A percentile compares a stretch with the other conserved stretches of the same genome.
Conservation (phyloP, 2,797 vertebrate genomes). For the Lycodopsis pacificus region DNA sequence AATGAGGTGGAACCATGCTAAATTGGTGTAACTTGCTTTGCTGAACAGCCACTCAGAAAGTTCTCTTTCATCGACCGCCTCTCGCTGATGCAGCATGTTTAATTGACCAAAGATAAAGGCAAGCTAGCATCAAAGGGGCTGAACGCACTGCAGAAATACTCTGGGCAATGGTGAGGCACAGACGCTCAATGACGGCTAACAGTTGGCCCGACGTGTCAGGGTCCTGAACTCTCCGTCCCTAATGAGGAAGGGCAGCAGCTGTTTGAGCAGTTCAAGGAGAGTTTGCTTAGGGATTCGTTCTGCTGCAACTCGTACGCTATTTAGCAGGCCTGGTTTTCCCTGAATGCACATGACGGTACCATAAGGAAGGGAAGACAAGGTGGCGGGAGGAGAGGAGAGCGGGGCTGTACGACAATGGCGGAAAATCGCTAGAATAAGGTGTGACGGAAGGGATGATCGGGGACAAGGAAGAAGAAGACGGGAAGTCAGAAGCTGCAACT, state of each 20-base stretch:
- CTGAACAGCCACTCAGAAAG: conserved; percentile 4
- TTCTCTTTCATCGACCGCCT: conserved; percentile 21
- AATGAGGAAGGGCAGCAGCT: conserved; percentile 14
- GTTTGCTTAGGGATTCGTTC: conserved; percentile 23
- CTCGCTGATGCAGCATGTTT: conserved; percentile 9
- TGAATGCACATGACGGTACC: background rate
- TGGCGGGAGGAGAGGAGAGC: background rate
- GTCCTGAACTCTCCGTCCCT: conserved; percentile 13
- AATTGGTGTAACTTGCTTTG: conserved; percentile 39
- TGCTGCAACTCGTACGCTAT: background rate
- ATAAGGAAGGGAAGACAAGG: conserved; percentile 2
- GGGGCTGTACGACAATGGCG: background rate
- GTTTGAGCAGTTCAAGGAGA: conserved; percentile 13
- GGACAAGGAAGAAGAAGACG: conserved; percentile 11
- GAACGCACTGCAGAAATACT: conserved; percentile 12
- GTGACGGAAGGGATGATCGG: conserved; percentile 12
- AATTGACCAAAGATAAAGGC: conserved; percentile 33
- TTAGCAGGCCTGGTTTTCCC: background rate
- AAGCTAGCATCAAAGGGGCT: conserved; percentile 22
- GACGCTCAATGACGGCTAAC: conserved; percentile 12
- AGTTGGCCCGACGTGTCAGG: conserved; percentile 14
- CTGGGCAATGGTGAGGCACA: background rate
- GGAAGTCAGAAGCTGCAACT: conserved; percentile 5
- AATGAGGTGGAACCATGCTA: conserved; percentile 3
- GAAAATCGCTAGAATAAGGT: conserved; percentile 11